phyloP scores from a whole-genome alignment of 2,888 invertebrate genomes.

The Drosophila mimica region DNA sequence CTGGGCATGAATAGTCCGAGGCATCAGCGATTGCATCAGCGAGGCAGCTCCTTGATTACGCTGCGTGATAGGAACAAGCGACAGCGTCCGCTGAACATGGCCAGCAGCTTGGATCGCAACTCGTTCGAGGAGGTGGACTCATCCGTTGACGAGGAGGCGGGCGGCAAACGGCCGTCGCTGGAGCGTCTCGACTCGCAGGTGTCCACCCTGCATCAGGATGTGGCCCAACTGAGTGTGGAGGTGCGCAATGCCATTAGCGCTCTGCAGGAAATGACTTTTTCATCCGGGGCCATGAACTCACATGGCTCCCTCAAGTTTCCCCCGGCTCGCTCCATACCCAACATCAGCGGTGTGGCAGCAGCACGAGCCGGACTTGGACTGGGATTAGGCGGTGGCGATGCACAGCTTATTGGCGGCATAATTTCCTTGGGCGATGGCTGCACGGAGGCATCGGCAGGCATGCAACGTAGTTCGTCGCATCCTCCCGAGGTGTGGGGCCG shows the following conservation, averaged over 20 bases:
- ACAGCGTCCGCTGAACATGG: conserved; percentile 87
- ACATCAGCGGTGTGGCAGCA: conserved; percentile 86
- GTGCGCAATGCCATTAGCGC: conserved; percentile 94
- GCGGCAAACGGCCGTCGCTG: conserved; percentile 84
- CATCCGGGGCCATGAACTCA: conserved; percentile 87
- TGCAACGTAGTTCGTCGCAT: conserved; percentile 93
- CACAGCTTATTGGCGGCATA: conserved; percentile 40
- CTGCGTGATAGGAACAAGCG: conserved; percentile 89
- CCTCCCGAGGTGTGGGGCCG: conserved; percentile 94
- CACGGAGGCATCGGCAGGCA: conserved; percentile 65
- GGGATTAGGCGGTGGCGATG: conserved; percentile 43
- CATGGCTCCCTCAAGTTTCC: conserved; percentile 86
- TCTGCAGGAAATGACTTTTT: conserved; percentile 91
- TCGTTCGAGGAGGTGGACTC: conserved; percentile 71
- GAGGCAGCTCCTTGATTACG: conserved; percentile 85
- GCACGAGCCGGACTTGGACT: conserved; percentile 31
- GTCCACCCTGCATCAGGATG: conserved; percentile 93
- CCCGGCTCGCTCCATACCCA: conserved; percentile 94
- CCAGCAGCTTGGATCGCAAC: conserved; percentile 85
- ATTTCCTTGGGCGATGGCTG: conserved; percentile 39
- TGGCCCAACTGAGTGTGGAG: conserved; percentile 93
- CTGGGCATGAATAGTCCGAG: conserved; percentile 80
- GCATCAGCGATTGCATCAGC: conserved; percentile 84
- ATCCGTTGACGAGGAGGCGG: conserved; percentile 81
- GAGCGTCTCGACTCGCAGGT: conserved; percentile 93